Conservation (phyloP, 2,797 vertebrate genomes). For the Dicrostonyx torquatus region DNA sequence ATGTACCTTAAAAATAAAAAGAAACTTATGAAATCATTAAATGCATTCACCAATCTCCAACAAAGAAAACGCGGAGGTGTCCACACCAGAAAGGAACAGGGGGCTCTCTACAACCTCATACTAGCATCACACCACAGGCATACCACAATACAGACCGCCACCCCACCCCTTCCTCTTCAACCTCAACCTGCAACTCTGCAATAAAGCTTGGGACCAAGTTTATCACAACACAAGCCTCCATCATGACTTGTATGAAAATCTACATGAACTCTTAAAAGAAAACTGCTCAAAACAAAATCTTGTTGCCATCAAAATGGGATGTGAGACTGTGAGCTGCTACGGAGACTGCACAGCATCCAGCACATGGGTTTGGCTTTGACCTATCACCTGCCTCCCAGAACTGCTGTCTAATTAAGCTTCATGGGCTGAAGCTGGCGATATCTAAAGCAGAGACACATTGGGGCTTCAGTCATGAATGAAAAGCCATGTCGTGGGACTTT, state of each 20-base stretch:
- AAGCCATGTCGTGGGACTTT: not conserved
- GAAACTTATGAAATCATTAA: not conserved
- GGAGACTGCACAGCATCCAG: not conserved
- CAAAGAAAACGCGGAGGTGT: not conserved
- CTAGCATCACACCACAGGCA: not conserved
- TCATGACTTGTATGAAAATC: not conserved
- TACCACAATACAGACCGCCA: not conserved
- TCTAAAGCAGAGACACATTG: not conserved
- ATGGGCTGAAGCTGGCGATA: not conserved
- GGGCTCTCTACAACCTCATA: not conserved
- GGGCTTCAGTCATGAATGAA: not conserved
- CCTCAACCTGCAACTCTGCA: not conserved
- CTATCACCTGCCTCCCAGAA: not conserved
- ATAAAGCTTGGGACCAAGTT: not conserved
- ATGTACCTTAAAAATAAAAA: not conserved
- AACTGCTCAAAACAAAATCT: not conserved
- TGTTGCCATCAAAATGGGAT: not conserved
- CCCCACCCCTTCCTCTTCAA: not conserved
- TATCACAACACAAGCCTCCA: not conserved
- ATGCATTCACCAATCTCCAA: not conserved
- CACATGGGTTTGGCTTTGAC: not conserved
- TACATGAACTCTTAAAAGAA: conserved; percentile 10
- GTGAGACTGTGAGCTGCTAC: not conserved
- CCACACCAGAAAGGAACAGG: fast-evolving
- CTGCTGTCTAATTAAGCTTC: not conserved